A percentile compares a stretch with the other conserved stretches of the same genome.
phyloP scores from a whole-genome alignment of 2,888 invertebrate species.

The Icerya purchasi region DNA sequence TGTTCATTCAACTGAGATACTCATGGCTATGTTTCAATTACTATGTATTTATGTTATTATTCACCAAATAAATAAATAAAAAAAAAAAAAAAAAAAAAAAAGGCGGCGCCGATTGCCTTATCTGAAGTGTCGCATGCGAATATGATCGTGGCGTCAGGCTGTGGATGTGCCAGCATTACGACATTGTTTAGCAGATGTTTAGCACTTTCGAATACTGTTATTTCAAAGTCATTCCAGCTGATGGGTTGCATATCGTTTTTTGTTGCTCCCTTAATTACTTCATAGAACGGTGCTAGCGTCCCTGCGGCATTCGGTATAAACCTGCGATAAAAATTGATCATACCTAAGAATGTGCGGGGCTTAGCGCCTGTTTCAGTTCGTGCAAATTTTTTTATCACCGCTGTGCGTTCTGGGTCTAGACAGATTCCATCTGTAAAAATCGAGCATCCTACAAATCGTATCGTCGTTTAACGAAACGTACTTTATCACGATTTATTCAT shows the following conservation, averaged over 20 bases:
- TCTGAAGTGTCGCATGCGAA: background rate
- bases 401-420: background rate
- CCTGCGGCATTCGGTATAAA: constrained; percentile 1
- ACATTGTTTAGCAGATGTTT: background rate
- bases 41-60: too few relatives aligned
- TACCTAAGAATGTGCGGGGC: background rate
- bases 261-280: background rate
- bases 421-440: background rate
- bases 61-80: too few relatives aligned
- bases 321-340: background rate
- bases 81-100: too few relatives aligned
- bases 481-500: background rate
- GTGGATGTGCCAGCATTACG: background rate
- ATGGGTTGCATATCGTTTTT: background rate
- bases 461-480: background rate
- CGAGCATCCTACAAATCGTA: background rate
- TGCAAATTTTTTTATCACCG: too few relatives aligned
- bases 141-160: background rate
- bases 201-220: background rate
- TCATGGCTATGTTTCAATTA: too few relatives aligned
- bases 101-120: background rate
- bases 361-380: background rate
- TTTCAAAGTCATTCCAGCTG: background rate
- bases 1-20: too few relatives aligned
- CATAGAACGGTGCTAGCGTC: background rate